Percentiles rank a stretch among this genome's conserved stretches.
Evolutionary conservation across 2,888 invertebrate species (phyloP).

Genomic region (Hirudinaria manillensis): DNA sequence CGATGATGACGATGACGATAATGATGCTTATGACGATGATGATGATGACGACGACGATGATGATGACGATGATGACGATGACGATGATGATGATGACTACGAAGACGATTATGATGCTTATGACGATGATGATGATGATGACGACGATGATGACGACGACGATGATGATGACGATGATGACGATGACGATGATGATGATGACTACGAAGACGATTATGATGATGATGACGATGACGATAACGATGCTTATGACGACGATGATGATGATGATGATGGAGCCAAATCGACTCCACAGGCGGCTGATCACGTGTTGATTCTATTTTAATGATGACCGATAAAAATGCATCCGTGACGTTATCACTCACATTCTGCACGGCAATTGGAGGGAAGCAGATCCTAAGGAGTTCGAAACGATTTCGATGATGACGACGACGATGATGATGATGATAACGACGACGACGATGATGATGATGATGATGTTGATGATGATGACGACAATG

Average conservation of each 20-base stretch:
- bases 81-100: conserved; percentile 20
- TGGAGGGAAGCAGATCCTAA: too few species aligned
- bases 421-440: conserved; percentile 5
- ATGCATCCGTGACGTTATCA: too few species aligned
- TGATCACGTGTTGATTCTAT: background rate
- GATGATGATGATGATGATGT: conserved; percentile 26
- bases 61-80: conserved; percentile 20
- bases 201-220: conserved; percentile 28
- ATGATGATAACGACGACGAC: conserved; percentile 18
- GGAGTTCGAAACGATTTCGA: conserved; percentile 9
- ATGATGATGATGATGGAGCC: conserved; percentile 20
- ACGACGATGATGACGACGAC: background rate
- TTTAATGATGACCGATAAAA: background rate
- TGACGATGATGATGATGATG: background rate
- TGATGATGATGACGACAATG: conserved; percentile 25
- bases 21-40: conserved; percentile 20
- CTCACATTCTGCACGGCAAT: too few species aligned
- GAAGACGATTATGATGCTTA: background rate
- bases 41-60: conserved; percentile 19
- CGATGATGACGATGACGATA: conserved; percentile 15
- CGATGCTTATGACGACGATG: conserved; percentile 27
- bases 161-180: conserved; percentile 23
- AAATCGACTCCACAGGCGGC: background rate
- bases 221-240: conserved; percentile 31
- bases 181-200: conserved; percentile 23